Evolutionary conservation across 2,888 invertebrate species (phyloP).

Genomic region (Xylocampa areola): DNA sequence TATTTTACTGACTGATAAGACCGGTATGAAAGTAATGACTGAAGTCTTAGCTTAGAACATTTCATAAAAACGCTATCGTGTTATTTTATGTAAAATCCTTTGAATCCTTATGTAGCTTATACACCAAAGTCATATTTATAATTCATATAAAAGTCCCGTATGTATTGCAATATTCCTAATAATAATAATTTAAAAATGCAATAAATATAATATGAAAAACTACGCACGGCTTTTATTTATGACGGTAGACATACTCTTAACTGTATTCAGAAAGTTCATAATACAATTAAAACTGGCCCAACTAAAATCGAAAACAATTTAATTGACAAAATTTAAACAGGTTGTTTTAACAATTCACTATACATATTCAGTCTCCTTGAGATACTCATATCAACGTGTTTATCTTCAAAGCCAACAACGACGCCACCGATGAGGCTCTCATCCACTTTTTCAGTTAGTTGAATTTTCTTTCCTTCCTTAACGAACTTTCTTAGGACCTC

Average conservation of each 20-base stretch:
- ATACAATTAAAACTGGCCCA: too few species aligned
- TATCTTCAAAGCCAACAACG: conserved; percentile 81
- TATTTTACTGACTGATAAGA: conserved; percentile 14
- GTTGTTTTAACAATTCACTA: conserved; percentile 74
- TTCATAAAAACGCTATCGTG: conserved; percentile 1
- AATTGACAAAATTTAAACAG: conserved; percentile 54
- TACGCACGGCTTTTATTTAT: background rate
- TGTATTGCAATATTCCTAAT: conserved; percentile 6
- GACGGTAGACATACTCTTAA: too few species aligned
- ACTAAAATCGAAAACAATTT: too few species aligned
- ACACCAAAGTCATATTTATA: conserved; percentile 22
- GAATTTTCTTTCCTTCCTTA: conserved; percentile 73
- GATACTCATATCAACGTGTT: conserved; percentile 82
- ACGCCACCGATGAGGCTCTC: conserved; percentile 78
- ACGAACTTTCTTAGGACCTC: conserved; percentile 74
- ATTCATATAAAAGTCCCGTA: conserved; percentile 11
- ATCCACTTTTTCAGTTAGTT: conserved; percentile 78
- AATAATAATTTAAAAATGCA: conserved; percentile 10
- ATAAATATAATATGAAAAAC: conserved; percentile 11
- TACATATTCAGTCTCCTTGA: conserved; percentile 77
- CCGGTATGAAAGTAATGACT: conserved; percentile 12
- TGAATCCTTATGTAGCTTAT: conserved; percentile 5
- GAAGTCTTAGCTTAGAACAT: conserved; percentile 17
- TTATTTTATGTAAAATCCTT: conserved; percentile 3
- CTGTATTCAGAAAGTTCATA: too few species aligned